These are phyloP conservation scores for Myrmophylax atrothorax DNA, from an alignment of 2,113 vertebrate genomes.

Conservation along the genomic window DNA sequence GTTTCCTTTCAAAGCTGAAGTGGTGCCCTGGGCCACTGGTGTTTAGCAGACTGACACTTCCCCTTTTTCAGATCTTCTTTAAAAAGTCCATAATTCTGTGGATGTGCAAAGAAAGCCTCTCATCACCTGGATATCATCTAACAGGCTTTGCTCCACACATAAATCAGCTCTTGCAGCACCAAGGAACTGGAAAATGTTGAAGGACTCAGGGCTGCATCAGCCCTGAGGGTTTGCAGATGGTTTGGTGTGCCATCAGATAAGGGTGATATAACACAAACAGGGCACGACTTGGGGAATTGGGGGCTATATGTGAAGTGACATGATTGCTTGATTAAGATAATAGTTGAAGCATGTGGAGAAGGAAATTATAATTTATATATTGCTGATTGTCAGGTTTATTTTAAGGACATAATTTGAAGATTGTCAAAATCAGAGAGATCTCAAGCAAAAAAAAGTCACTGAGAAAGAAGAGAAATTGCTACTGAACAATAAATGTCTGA, in stretches of 20 bases:
- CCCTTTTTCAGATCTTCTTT: neutral
- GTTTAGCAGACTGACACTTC: neutral
- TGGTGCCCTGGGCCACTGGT: neutral
- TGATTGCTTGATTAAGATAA: slow-evolving; percentile 73
- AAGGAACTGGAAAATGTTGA: neutral
- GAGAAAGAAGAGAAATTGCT: neutral
- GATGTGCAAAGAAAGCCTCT: neutral
- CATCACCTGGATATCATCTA: neutral
- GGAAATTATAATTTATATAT: slow-evolving; percentile 67
- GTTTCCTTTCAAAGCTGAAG: neutral
- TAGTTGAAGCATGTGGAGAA: slow-evolving; percentile 62
- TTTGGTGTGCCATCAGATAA: slow-evolving; percentile 32
- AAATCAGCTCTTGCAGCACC: neutral
- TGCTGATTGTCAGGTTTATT: slow-evolving; percentile 70
- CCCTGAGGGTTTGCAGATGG: neutral
- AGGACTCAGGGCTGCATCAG: neutral
- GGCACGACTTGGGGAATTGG: slow-evolving; percentile 55
- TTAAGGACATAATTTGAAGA: slow-evolving; percentile 61
- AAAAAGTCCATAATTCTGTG: neutral
- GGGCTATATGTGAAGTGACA: slow-evolving; percentile 53
- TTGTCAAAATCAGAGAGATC: slow-evolving; percentile 36
- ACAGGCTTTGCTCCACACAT: neutral
- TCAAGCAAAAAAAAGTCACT: neutral
- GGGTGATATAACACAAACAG: slow-evolving; percentile 58
- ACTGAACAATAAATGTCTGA: neutral